Evolutionary conservation across 1,140 invertebrate genomes (phyloP).

Genomic region (Pseudomyrmex sp.): DNA sequence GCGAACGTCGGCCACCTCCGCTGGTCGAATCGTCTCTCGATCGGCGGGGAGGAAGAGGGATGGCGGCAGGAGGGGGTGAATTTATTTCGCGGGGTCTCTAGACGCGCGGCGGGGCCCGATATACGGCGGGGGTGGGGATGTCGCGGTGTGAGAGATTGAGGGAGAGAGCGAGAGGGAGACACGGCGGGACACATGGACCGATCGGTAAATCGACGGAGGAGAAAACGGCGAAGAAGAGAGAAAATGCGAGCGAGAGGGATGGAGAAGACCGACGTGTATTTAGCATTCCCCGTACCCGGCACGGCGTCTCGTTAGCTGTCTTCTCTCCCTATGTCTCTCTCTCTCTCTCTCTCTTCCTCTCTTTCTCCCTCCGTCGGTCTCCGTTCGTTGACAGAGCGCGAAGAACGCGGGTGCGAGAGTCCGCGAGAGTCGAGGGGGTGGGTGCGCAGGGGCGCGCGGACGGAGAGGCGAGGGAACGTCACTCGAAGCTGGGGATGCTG

Average conservation of each 20-base stretch:
- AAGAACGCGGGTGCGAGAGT: conserved; percentile 71
- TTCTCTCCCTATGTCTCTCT: conserved; percentile 59
- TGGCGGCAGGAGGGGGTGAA: conserved; percentile 41
- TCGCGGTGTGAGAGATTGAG: neutral
- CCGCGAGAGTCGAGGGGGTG: conserved; percentile 61
- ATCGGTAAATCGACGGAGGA: conserved; percentile 28
- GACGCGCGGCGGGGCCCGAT: conserved; percentile 19
- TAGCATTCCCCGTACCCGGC: conserved; percentile 78
- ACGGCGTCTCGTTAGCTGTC: conserved; percentile 79
- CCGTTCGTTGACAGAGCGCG: conserved; percentile 42
- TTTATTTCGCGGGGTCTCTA: conserved; percentile 49
- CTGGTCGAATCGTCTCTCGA: conserved; percentile 29
- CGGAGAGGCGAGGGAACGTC: conserved; percentile 62
- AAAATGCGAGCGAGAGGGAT: neutral
- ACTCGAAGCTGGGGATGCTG: conserved; percentile 73
- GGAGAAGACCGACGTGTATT: conserved; percentile 75
- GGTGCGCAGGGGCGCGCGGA: conserved; percentile 53
- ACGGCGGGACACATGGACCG: conserved; percentile 38
- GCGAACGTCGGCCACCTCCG: conserved; percentile 55
- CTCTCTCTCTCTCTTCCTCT: neutral
- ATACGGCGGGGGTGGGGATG: neutral
- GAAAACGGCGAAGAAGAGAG: neutral
- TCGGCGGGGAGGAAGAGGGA: conserved; percentile 4
- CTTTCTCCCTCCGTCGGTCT: conserved; percentile 15
- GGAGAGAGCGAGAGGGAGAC: conserved; percentile 29